Evolutionary conservation across 2,797 vertebrate genomes (phyloP).

Genomic region (Peromyscus eremicus): DNA sequence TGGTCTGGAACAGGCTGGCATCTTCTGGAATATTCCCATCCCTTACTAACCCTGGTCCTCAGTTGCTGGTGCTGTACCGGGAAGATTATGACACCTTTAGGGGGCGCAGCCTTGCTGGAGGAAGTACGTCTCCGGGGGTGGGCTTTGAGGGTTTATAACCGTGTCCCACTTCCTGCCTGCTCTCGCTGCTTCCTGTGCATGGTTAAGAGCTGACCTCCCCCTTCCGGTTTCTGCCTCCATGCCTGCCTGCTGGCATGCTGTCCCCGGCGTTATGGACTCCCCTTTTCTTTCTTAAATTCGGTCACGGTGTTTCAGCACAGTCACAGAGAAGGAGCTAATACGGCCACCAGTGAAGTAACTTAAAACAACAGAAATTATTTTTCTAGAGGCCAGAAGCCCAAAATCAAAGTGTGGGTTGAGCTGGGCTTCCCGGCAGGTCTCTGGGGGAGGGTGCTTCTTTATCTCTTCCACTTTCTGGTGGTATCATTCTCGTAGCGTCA

Average conservation of each 20-base stretch:
- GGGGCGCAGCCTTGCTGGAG: not conserved
- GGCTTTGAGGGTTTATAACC: too few species aligned
- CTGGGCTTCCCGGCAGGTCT: not conserved
- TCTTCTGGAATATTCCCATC: not conserved
- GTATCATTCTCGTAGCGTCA: not conserved
- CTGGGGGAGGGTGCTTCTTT: not conserved
- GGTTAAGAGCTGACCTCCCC: too few species aligned
- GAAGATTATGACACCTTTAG: not conserved
- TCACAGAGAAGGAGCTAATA: not conserved
- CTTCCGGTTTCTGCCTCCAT: not conserved
- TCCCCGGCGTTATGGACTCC: not conserved
- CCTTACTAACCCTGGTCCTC: not conserved
- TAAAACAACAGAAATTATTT: not conserved
- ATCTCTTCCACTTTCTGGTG: not conserved
- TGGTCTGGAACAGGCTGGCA: not conserved
- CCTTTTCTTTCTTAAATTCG: not conserved
- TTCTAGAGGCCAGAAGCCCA: not conserved
- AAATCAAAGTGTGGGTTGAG: not conserved
- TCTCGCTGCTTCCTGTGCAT: not conserved
- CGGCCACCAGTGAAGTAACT: not conserved
- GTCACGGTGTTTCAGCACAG: not conserved
- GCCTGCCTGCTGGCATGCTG: not conserved
- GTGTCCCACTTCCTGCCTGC: not conserved
- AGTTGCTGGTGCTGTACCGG: not conserved
- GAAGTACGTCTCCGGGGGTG: not conserved